phyloP scores from a whole-genome alignment of 2,113 vertebrate species.

The Hymenochirus boettgeri region DNA sequence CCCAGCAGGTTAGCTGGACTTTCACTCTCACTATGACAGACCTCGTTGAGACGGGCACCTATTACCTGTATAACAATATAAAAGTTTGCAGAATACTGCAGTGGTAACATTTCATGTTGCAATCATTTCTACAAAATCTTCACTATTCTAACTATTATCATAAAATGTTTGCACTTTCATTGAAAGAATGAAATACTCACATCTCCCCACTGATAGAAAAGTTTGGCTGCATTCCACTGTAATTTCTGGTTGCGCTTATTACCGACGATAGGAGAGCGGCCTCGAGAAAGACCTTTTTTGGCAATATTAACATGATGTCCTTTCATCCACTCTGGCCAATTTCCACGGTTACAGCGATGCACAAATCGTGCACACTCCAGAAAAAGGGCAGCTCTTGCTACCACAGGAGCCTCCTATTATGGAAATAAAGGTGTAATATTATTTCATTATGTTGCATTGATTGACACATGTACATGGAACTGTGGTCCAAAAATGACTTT shows the following conservation, averaged over 20 bases:
- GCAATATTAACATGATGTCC: conserved; percentile 96
- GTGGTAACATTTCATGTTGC: too few species aligned
- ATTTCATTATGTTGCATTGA: too few species aligned
- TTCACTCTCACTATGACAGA: conserved; percentile 92
- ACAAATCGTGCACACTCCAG: conserved; percentile 94
- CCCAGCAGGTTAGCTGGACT: conserved; percentile 93
- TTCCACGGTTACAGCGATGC: conserved; percentile 94
- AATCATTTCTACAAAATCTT: too few species aligned
- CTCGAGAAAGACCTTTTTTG: conserved; percentile 89
- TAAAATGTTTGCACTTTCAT: too few species aligned
- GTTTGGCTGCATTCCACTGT: conserved; percentile 95
- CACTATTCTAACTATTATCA: too few species aligned
- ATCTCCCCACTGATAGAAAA: conserved; percentile 98
- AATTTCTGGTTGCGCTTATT: conserved; percentile 97
- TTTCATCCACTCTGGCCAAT: conserved; percentile 99
- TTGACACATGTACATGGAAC: too few species aligned
- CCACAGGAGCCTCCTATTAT: conserved; percentile 88
- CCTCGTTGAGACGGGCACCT: conserved; percentile 84
- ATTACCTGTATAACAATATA: conserved; percentile 72
- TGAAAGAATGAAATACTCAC: too few species aligned
- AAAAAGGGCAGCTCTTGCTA: conserved; percentile 89
- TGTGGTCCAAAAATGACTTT: too few species aligned
- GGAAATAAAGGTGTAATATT: too few species aligned
- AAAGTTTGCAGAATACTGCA: too few species aligned
- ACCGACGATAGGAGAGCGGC: conserved; percentile 86